Percentiles rank a stretch among this genome's conserved stretches.
These are phyloP conservation scores for Calliopsis andreniformis DNA, from an alignment of 1,140 invertebrate species.

Conservation along the genomic window DNA sequence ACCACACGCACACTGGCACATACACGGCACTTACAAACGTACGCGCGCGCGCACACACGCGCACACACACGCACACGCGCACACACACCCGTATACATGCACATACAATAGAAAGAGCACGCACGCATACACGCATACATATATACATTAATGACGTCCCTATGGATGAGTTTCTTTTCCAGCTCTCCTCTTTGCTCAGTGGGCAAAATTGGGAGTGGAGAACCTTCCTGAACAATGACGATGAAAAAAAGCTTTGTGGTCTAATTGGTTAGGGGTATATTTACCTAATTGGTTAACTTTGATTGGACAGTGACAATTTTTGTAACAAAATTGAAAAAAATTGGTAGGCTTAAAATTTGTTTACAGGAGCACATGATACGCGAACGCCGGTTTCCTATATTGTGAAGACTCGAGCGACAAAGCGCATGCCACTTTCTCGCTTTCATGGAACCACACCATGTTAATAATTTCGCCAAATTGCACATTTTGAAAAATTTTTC, in stretches of 20 bases:
- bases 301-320: conserved; percentile 81
- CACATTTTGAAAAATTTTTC: conserved; percentile 60
- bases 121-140: conserved; percentile 7
- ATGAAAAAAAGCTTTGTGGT: conserved; percentile 68
- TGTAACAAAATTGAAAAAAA: conserved; percentile 80
- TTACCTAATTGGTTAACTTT: conserved; percentile 75
- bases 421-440: conserved; percentile 80
- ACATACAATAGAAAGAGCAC: not conserved
- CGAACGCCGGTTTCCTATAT: conserved; percentile 80
- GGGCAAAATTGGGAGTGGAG: conserved; percentile 86
- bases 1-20: not conserved
- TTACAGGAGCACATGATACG: conserved; percentile 78
- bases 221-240: conserved; percentile 75
- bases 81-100: not conserved
- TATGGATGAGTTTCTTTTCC: conserved; percentile 85
- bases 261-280: conserved; percentile 79
- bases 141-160: conserved; percentile 76
- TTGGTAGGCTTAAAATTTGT: conserved; percentile 80
- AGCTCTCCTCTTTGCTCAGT: conserved; percentile 93
- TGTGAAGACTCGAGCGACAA: conserved; percentile 81
- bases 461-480: conserved; percentile 67
- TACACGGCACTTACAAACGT: not conserved
- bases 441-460: conserved; percentile 74
- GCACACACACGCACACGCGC: not conserved
- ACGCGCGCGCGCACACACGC: not conserved